Evolutionary conservation across 2,888 invertebrate species (phyloP).

Genomic region (Helicoverpa assulta): DNA sequence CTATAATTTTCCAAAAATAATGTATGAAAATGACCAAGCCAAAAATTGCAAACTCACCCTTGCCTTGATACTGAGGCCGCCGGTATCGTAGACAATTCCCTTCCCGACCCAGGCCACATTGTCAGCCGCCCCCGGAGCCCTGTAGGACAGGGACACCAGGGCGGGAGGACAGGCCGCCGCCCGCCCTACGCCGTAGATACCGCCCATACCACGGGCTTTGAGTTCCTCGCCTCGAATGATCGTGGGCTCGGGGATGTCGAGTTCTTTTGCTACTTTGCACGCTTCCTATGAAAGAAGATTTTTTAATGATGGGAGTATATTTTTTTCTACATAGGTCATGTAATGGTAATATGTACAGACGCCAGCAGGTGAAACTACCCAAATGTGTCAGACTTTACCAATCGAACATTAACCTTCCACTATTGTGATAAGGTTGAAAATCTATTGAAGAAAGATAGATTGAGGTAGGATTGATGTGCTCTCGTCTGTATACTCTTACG

Average conservation of each 20-base stretch:
- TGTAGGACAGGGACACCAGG: conserved; percentile 92
- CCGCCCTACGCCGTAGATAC: conserved; percentile 95
- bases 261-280: conserved; percentile 90
- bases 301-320: too few relatives aligned
- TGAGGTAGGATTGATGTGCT: too few relatives aligned
- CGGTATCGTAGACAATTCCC: conserved; percentile 98
- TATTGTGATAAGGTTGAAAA: too few relatives aligned
- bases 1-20: conserved; percentile 8
- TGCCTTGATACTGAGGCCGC: conserved; percentile 97
- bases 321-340: too few relatives aligned
- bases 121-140: conserved; percentile 89
- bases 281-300: conserved; percentile 90
- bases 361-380: too few relatives aligned
- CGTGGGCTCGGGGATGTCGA: conserved; percentile 91
- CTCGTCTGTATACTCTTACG: too few relatives aligned
- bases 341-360: too few relatives aligned
- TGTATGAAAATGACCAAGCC: not conserved
- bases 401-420: too few relatives aligned
- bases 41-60: conserved; percentile 90
- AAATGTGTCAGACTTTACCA: too few relatives aligned
- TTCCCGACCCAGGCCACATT: conserved; percentile 97
- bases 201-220: conserved; percentile 94
- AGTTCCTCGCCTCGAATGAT: conserved; percentile 95
- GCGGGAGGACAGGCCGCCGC: conserved; percentile 89
- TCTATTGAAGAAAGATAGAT: too few relatives aligned